Evolutionary conservation across 2,113 vertebrate genomes (phyloP).

Genomic region (Malaclemys terrapin): DNA sequence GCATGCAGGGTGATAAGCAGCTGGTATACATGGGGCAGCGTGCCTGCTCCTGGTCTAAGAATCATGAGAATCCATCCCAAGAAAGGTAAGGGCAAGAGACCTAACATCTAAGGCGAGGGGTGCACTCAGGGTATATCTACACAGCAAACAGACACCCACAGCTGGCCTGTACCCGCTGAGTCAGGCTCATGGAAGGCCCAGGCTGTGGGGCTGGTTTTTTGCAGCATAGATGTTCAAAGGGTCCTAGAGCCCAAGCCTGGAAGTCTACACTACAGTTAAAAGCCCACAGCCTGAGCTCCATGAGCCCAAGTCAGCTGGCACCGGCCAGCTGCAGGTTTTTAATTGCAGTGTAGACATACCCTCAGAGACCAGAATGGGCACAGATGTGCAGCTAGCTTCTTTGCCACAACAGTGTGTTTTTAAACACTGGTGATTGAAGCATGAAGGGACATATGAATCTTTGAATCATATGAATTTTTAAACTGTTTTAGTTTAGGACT

Average conservation of each 20-base stretch:
- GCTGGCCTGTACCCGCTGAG: background rate
- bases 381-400: background rate
- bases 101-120: background rate
- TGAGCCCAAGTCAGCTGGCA: background rate
- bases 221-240: background rate
- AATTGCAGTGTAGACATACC: background rate
- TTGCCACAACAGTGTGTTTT: background rate
- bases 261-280: background rate
- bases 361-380: background rate
- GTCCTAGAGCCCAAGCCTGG: background rate
- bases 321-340: background rate
- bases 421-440: background rate
- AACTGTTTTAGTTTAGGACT: background rate
- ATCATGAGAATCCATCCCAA: background rate
- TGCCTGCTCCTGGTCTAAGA: background rate
- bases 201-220: background rate
- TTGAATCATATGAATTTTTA: background rate
- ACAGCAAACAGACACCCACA: background rate
- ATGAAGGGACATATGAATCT: too few relatives aligned
- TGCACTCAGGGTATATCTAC: background rate
- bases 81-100: background rate
- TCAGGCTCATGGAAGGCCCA: background rate
- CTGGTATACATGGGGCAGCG: background rate
- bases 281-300: background rate
- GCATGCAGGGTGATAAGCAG: background rate